Evolutionary conservation across 2,888 invertebrate genomes (phyloP).

Genomic region (Drosophila dives): DNA sequence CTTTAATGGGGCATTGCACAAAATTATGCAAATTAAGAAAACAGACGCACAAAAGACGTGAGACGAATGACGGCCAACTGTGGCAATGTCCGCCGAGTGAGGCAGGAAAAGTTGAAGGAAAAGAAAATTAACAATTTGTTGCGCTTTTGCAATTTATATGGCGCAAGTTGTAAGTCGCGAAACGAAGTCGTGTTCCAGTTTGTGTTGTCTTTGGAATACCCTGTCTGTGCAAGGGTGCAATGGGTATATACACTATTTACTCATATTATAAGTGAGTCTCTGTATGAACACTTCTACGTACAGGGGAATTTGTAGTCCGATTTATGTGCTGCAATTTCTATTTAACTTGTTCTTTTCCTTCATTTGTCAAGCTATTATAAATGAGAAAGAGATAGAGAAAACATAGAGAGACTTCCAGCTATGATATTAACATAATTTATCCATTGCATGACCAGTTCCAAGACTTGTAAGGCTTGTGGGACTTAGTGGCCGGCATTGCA

Average conservation of each 20-base stretch:
- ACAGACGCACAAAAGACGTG: conserved; percentile 26
- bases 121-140: conserved; percentile 80
- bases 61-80: conserved; percentile 16
- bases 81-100: not conserved
- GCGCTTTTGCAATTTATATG: conserved; percentile 75
- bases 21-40: conserved; percentile 72
- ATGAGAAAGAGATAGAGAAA: conserved; percentile 15
- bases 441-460: conserved; percentile 43
- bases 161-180: conserved; percentile 36
- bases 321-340: not conserved
- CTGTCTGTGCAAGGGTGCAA: not conserved
- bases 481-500: conserved; percentile 38
- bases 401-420: conserved; percentile 36
- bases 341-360: conserved; percentile 33
- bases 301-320: conserved; percentile 13
- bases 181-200: conserved; percentile 48
- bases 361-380: conserved; percentile 70
- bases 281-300: too few species aligned
- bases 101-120: conserved; percentile 41
- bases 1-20: conserved; percentile 33
- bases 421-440: conserved; percentile 76
- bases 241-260: not conserved
- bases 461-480: conserved; percentile 41
- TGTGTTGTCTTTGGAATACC: conserved; percentile 34
- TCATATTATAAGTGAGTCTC: not conserved